Percentiles rank a stretch among this genome's conserved stretches.
phyloP scores from a whole-genome alignment of 2,888 invertebrate species.

The Disparrhopalites patrizii region DNA sequence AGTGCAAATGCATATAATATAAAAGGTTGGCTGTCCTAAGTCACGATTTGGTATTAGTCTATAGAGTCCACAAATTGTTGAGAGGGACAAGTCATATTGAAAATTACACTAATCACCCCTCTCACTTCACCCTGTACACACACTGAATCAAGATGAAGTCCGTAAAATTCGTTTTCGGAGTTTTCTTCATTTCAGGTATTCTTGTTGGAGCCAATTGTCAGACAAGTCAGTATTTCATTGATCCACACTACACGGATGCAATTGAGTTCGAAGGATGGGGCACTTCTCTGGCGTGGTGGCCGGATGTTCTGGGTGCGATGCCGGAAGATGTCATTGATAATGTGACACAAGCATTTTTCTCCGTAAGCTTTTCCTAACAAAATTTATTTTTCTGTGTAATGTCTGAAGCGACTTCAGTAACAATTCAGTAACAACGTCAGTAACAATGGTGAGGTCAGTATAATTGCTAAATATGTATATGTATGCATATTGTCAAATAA shows the following conservation, averaged over 20 bases:
- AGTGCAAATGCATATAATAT: too few relatives aligned
- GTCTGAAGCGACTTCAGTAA: not conserved
- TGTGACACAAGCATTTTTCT: slow-evolving; percentile 38
- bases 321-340: slow-evolving; percentile 33
- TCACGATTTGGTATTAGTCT: too few relatives aligned
- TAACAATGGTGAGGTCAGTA: not conserved
- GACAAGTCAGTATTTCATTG: slow-evolving; percentile 25
- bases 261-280: slow-evolving; percentile 44
- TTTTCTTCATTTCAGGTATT: not conserved
- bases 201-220: not conserved
- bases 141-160: too few relatives aligned
- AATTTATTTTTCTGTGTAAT: not conserved
- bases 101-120: too few relatives aligned
- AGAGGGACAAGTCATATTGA: too few relatives aligned
- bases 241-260: slow-evolving; percentile 32
- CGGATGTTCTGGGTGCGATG: slow-evolving; percentile 45
- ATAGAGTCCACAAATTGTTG: too few relatives aligned
- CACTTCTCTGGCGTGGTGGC: slow-evolving; percentile 45
- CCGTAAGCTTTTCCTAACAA: slow-evolving; percentile 24
- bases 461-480: not conserved
- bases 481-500: not conserved
- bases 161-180: too few relatives aligned
- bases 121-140: too few relatives aligned
- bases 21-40: too few relatives aligned
- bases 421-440: not conserved